Conservation (phyloP, 2,113 vertebrate species). For the Cygnus atratus region DNA sequence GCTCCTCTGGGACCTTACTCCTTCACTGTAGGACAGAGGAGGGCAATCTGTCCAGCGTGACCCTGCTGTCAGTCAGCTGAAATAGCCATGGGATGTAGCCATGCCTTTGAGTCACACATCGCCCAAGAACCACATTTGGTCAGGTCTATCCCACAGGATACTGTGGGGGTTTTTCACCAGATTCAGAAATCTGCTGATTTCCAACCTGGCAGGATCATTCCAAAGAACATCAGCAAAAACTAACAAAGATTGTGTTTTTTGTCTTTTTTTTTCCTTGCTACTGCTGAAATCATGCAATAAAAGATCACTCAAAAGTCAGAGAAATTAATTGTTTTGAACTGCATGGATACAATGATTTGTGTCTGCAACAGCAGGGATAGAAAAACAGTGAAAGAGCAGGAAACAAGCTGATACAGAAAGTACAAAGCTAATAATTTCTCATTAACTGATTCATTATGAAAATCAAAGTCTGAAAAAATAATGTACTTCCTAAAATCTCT, state of each 20-base stretch:
- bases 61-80: background rate
- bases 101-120: background rate
- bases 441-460: background rate
- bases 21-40: background rate
- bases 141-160: background rate
- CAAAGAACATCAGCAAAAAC: background rate
- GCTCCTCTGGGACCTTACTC: background rate
- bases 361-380: background rate
- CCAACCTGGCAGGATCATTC: background rate
- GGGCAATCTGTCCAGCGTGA: background rate
- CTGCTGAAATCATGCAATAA: background rate
- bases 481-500: background rate
- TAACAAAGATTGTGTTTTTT: background rate
- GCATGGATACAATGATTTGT: background rate
- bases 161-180: background rate
- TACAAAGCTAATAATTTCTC: rapidly evolving
- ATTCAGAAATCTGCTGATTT: background rate
- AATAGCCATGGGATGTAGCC: background rate
- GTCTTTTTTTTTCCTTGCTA: background rate
- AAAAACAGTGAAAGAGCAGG: background rate
- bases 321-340: background rate
- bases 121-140: background rate
- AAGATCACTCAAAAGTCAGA: background rate
- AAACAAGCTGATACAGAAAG: background rate
- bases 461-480: background rate